Base-by-base conservation (phyloP, 2,888 invertebrate species). In the Crematogaster levior region DNA sequence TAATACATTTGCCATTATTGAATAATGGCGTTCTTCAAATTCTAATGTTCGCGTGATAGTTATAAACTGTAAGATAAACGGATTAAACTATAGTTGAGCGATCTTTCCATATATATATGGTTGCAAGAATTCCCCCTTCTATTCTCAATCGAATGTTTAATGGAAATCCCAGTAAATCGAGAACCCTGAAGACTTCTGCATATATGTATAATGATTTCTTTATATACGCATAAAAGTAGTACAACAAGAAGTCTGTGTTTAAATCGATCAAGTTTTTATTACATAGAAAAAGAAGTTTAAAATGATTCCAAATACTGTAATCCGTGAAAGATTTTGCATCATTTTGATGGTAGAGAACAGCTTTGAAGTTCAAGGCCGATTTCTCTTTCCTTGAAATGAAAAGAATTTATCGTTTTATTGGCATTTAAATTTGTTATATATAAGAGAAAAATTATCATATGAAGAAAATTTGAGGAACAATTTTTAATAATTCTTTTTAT, bases 241-340 rank as follows among this genome's bases (percentile, higher is more conserved):
- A 24, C 9, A 27, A 1, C 21, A 1, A 30, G 1, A 12, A 51
- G 18, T 5, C 34, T 34, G n/a, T 27, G 34, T 12, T 74, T 40
- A 15, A 24, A 48, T 43, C 3, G 9, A 74, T 63, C 24, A 74
- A 48, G 7, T 37, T 24, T 51, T 51, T 37, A 0, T 40, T 43
- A 30, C 40, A 9, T 7, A 63, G 15, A 56, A 61, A 53, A 58
- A 10, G 12, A 4, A 27, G 1, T 0, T 6, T 10, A 9, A 7
- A n/a, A 40, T n/a, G n/a, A n/a, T 24, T 63, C 12, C 4, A 10
- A 18, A 43, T n/a, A 24, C 10, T 43, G 86, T 37, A 88, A 88
- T 75, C 56, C 48, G 21, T 12, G 30, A 18, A 46, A 15, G 34
- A 10, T 24, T 89, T 88, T 88, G 77, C 88, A 81, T 87, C 89